Base-by-base conservation (phyloP, 2,113 vertebrate species). In the Lucifuga dentata region DNA sequence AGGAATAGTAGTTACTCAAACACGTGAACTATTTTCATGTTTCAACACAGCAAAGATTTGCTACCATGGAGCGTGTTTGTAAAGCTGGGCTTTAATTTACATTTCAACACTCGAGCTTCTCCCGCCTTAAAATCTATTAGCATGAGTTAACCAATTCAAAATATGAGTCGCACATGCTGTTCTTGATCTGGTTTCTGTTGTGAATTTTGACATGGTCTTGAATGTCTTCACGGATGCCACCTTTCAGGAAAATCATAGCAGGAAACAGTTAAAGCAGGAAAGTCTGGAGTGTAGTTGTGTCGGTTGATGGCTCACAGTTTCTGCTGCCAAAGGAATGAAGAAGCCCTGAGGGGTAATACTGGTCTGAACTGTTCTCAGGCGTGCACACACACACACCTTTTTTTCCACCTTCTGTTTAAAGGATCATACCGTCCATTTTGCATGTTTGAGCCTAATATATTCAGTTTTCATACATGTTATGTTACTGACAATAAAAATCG, bases 281-380 rank as follows among this genome's bases (percentile, higher is more conserved):
- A 6, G 68, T 63, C 51, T 56, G 21, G 52, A 39, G 48, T n/a
- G 62, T 15, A 41, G 13, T 33, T 9, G 16, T 58, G 70, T 65
- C 65, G 10, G 57, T 41, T 58, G 50, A 45, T 21, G 33, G 53
- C 50, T 75, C 65, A 41, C 41, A 26, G 20, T 36, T 20, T 39
- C n/a, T 48, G 16, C 16, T 12, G 17, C 51, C n/a, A 17, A 15
- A 32, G 46, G 58, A 66, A 35, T 49, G 39, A 76, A 69, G 72
- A 57, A 59, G 58, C 58, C 68, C 77, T 38, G 36, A 59, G 61
- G 78, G 60, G 2, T 39, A 58, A 67, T 69, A n/a, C 67, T 55
- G 53, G 17, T 78, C 38, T 76, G 57, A 32, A 5, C 32, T 72
- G 46, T 40, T 78, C 70, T 76, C 65, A 53, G 44, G 44, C 64